A percentile compares a stretch with the other conserved stretches of the same genome.
phyloP scores from a whole-genome alignment of 2,797 vertebrate species.

The Oryzias sinensis region DNA sequence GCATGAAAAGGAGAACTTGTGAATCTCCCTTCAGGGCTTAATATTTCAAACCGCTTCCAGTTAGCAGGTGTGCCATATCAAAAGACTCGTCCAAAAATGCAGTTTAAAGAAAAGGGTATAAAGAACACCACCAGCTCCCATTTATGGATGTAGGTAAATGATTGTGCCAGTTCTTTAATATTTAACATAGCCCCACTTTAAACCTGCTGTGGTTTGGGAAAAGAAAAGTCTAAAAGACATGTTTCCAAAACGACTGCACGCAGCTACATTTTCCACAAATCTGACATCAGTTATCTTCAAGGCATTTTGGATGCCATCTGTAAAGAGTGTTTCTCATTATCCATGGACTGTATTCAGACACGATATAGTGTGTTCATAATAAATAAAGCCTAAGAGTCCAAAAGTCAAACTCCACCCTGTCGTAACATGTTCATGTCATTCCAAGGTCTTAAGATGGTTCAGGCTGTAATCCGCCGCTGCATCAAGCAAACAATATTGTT shows the following conservation, averaged over 20 bases:
- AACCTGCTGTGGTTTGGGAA: neutral
- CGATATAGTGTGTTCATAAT: slow-evolving; percentile 39
- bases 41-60: neutral
- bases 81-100: neutral
- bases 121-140: slow-evolving; percentile 2
- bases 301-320: slow-evolving; percentile 1
- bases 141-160: slow-evolving; percentile 18
- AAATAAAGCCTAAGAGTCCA: slow-evolving; percentile 50
- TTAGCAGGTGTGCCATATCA: neutral
- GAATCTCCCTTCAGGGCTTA: slow-evolving; percentile 14
- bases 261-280: neutral
- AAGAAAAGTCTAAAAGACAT: neutral
- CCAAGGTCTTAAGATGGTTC: slow-evolving; percentile 37
- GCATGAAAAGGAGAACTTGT: slow-evolving; percentile 19
- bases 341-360: neutral
- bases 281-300: neutral
- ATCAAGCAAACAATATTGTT: slow-evolving; percentile 33
- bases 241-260: slow-evolving; percentile 1
- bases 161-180: slow-evolving; percentile 13
- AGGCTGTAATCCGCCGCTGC: slow-evolving; percentile 36
- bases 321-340: slow-evolving; percentile 14
- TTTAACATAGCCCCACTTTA: slow-evolving; percentile 4
- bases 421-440: slow-evolving; percentile 26
- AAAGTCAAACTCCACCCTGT: slow-evolving; percentile 60
- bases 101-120: neutral